Evolutionary conservation across 2,888 invertebrate species (phyloP).

Genomic region (Rhingia rostrata): DNA sequence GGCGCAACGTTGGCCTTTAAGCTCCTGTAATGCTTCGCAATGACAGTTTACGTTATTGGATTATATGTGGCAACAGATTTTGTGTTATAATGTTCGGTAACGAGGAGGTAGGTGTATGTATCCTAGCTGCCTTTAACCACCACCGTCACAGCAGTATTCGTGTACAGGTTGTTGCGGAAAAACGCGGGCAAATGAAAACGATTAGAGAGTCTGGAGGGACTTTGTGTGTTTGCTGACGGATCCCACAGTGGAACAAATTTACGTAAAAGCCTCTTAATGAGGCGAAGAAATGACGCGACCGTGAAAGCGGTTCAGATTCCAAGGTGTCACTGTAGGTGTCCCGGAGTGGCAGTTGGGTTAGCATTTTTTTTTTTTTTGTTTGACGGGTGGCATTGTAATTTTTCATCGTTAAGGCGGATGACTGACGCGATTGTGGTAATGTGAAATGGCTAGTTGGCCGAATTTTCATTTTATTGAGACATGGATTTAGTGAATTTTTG

Average conservation of each 20-base stretch:
- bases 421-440: no score
- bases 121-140: slow-evolving; percentile 26
- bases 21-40: slow-evolving; percentile 70
- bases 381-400: background rate
- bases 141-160: slow-evolving; percentile 20
- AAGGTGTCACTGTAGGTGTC: background rate
- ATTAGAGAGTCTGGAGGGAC: slow-evolving; percentile 44
- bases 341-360: background rate
- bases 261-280: slow-evolving; percentile 49
- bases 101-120: slow-evolving; percentile 30
- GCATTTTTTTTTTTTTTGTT: background rate
- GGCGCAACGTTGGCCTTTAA: slow-evolving; percentile 50
- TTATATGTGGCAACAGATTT: slow-evolving; percentile 70
- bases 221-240: slow-evolving; percentile 16
- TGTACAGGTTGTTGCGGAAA: slow-evolving; percentile 1
- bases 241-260: slow-evolving; percentile 37
- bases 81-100: slow-evolving; percentile 63
- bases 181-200: slow-evolving; percentile 37
- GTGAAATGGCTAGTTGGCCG: no score
- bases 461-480: no score
- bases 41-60: slow-evolving; percentile 73
- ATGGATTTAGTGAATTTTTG: no score
- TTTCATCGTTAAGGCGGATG: background rate
- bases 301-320: slow-evolving; percentile 35
- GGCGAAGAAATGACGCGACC: slow-evolving; percentile 32